Base-by-base conservation (phyloP, 2,113 vertebrate genomes). In the Dasyornis broadbenti region DNA sequence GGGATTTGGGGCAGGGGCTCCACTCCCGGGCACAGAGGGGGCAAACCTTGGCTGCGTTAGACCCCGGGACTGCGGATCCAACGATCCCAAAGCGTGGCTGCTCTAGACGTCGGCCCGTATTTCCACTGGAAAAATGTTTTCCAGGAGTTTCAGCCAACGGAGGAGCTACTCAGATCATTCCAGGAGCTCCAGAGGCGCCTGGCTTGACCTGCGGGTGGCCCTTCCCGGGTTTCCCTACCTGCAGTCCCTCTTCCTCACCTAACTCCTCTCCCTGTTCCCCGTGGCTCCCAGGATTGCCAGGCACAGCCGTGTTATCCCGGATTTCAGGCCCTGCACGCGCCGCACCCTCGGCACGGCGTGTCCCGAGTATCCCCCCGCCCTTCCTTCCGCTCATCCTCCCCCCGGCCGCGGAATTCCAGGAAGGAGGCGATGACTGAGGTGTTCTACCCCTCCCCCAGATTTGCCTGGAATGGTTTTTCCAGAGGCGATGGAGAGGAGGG, bases 321-420 rank as follows among this genome's bases (percentile, higher is more conserved):
- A 39, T 82, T 68, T 39, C 17, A 30, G 44, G 6, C 37, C 49
- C 11, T 14, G 18, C 8, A 27, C 1, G 1, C 35, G 33, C 42
- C 39, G 12, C 7, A 28, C 18, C 9, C 27, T 39, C 83, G 40
- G 21, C 44, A 53, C 47, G 68, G 1, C 9, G 1, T 40, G 17
- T 11, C 26, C 61, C 45, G 42, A 30, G 72, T 10, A 10, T 22
- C 71, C 76, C 33, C 71, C 31, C 22, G 11, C 39, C 40, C 15
- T 64, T 87, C 17, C 30, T 30, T 64, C 1, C 23, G 4, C 44
- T 65, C 11, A 2, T n/a, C 23, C 15, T 31, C 42, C 57, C 10
- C 10, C 49, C n/a, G n/a, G 13, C 45, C 0, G 0, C 0, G 1
- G 44, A 81, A 81, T 44, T 28, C 21, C 7, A 26, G 47, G 53